phyloP scores from a whole-genome alignment of 2,113 vertebrate genomes.

The Columbina picui region DNA sequence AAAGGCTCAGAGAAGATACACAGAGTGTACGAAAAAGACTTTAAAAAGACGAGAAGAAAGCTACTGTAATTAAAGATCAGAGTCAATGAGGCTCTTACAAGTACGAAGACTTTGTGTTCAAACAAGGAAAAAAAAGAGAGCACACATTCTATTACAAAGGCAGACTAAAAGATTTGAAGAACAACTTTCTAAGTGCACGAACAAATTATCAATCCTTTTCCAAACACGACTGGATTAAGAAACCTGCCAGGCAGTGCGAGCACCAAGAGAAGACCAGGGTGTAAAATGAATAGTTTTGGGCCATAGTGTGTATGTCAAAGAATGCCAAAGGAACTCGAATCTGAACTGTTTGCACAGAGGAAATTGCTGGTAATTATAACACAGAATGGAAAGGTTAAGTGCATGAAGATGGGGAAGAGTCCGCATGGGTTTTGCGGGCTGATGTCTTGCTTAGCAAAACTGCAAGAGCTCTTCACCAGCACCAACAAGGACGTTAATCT shows the following conservation, averaged over 20 bases:
- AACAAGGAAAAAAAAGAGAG: slow-evolving; percentile 36
- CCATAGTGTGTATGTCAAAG: rapidly evolving
- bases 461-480: background rate
- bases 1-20: slow-evolving; percentile 30
- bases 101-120: slow-evolving; percentile 42
- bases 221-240: slow-evolving; percentile 9
- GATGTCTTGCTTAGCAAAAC: background rate
- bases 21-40: slow-evolving; percentile 23
- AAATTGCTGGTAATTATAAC: background rate
- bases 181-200: background rate
- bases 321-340: background rate
- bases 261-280: background rate
- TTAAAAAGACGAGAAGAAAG: slow-evolving; percentile 51
- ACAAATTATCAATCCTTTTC: slow-evolving; percentile 16
- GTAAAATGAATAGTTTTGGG: background rate
- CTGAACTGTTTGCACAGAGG: background rate
- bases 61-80: slow-evolving; percentile 61
- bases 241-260: background rate
- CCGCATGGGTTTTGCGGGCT: background rate
- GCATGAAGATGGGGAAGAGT: background rate
- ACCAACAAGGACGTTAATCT: background rate
- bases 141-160: slow-evolving; percentile 39
- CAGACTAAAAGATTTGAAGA: slow-evolving; percentile 47
- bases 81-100: slow-evolving; percentile 45
- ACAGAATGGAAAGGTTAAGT: background rate